A percentile compares a stretch with the other conserved stretches of the same genome.
Evolutionary conservation across 2,888 invertebrate species (phyloP).

Genomic region (Ectobius pallidus): DNA sequence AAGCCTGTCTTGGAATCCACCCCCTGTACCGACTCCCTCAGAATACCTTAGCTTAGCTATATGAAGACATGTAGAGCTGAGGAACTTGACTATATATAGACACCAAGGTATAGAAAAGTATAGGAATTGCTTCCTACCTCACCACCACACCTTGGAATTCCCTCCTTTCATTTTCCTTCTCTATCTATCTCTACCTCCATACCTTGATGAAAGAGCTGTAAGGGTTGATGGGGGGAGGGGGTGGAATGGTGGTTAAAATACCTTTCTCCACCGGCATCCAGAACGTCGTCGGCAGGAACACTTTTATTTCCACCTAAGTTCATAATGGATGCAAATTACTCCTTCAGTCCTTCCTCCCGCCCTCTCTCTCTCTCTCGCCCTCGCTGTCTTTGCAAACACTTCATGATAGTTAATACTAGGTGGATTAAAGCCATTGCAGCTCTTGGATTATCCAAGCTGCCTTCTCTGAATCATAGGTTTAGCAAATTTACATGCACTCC

Average conservation of each 20-base stretch:
- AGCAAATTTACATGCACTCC: slow-evolving; percentile 1
- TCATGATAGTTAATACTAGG: slow-evolving; percentile 28
- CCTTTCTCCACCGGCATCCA: slow-evolving; percentile 14
- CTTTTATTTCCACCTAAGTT: slow-evolving; percentile 25
- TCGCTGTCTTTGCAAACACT: slow-evolving; percentile 30
- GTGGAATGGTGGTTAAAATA: slow-evolving; percentile 21
- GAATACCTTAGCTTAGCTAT: no score
- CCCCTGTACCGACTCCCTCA: no score
- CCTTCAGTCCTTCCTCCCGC: slow-evolving; percentile 24
- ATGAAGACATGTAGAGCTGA: no score
- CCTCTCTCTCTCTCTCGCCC: background rate
- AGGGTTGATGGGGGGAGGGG: background rate
- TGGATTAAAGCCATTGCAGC: slow-evolving; percentile 25
- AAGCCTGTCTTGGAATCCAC: no score
- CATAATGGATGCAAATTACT: slow-evolving; percentile 36
- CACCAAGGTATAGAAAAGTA: background rate
- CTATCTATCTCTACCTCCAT: slow-evolving; percentile 17
- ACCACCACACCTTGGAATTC: slow-evolving; percentile 20
- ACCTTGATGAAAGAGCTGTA: slow-evolving; percentile 29
- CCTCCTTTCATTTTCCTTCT: slow-evolving; percentile 1
- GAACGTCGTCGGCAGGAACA: background rate
- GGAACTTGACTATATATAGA: no score
- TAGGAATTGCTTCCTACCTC: slow-evolving; percentile 4
- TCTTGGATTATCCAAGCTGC: background rate
- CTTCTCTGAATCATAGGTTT: slow-evolving; percentile 21